Percentiles rank a stretch among this genome's conserved stretches.
Conservation (phyloP, 2,797 vertebrate genomes). For the Danio albolineatus region DNA sequence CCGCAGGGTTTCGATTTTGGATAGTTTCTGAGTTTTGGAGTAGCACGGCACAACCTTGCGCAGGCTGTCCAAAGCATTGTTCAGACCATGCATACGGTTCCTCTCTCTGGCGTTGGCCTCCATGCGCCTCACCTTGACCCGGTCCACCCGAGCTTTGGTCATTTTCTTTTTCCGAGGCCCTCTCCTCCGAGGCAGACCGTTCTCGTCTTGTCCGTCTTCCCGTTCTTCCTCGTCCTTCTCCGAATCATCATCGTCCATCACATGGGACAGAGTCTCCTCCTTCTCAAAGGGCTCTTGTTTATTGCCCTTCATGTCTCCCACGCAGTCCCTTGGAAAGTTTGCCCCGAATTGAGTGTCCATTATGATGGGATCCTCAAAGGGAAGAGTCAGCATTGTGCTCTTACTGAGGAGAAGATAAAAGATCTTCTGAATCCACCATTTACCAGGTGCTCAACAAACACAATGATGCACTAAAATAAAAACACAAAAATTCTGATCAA, state of each 20-base stretch:
- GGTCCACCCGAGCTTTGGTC: conserved; percentile 86
- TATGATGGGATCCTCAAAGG: conserved; percentile 87
- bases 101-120: conserved; percentile 90
- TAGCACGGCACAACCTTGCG: conserved; percentile 93
- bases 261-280: conserved; percentile 59
- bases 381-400: conserved; percentile 87
- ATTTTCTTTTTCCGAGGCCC: conserved; percentile 89
- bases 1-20: conserved; percentile 93
- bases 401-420: conserved; percentile 41
- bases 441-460: not conserved
- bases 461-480: not conserved
- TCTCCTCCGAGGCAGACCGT: conserved; percentile 82
- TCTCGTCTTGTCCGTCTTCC: conserved; percentile 84
- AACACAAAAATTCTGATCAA: conserved; percentile 9
- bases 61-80: conserved; percentile 90
- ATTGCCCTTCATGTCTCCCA: conserved; percentile 83
- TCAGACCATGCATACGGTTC: conserved; percentile 91
- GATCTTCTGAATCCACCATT: conserved; percentile 44
- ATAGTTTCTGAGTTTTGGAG: conserved; percentile 93
- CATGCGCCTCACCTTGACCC: conserved; percentile 88
- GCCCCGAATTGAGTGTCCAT: conserved; percentile 85
- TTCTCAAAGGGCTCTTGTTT: conserved; percentile 69
- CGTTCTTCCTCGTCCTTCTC: conserved; percentile 84
- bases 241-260: conserved; percentile 80
- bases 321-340: conserved; percentile 87